A percentile compares a stretch with the other conserved stretches of the same genome.
Conservation (phyloP, 2,888 invertebrate genomes). For the Neoascia interrupta region DNA sequence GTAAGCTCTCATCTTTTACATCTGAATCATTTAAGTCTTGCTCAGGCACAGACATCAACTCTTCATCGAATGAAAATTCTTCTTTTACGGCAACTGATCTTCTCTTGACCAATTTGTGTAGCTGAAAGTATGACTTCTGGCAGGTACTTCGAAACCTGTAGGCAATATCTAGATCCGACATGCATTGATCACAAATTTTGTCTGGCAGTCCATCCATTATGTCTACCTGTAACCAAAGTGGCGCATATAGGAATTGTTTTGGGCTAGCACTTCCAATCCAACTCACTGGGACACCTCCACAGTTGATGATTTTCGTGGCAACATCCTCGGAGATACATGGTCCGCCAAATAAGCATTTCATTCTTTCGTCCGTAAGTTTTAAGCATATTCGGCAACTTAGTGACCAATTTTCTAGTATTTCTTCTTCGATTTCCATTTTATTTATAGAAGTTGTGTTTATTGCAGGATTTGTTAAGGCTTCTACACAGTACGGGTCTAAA, state of each 20-base stretch:
- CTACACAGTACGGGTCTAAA: too few relatives aligned
- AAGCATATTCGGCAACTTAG: constrained; percentile 74
- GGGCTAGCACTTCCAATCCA: background rate
- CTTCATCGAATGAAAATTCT: too few relatives aligned
- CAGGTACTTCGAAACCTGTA: constrained; percentile 68
- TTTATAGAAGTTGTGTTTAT: too few relatives aligned
- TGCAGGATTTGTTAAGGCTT: too few relatives aligned
- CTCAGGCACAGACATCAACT: too few relatives aligned
- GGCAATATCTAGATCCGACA: constrained; percentile 71
- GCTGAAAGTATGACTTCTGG: constrained; percentile 33
- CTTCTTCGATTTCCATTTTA: constrained; percentile 28
- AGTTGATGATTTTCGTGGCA: constrained; percentile 71
- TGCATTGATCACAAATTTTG: constrained; percentile 73
- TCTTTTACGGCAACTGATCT: background rate
- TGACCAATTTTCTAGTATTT: constrained; percentile 23
- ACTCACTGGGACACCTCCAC: constrained; percentile 73
- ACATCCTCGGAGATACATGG: constrained; percentile 53
- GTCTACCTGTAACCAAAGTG: constrained; percentile 69
- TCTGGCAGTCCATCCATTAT: constrained; percentile 65
- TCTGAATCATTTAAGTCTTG: too few relatives aligned
- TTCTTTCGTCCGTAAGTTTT: constrained; percentile 66
- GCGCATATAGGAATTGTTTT: background rate
- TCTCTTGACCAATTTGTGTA: constrained; percentile 4
- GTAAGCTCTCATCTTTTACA: too few relatives aligned
- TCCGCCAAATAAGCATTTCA: constrained; percentile 69